Percentiles rank a stretch among this genome's conserved stretches.
phyloP scores from a whole-genome alignment of 1,140 invertebrate species.

The Drosophila watanabei region DNA sequence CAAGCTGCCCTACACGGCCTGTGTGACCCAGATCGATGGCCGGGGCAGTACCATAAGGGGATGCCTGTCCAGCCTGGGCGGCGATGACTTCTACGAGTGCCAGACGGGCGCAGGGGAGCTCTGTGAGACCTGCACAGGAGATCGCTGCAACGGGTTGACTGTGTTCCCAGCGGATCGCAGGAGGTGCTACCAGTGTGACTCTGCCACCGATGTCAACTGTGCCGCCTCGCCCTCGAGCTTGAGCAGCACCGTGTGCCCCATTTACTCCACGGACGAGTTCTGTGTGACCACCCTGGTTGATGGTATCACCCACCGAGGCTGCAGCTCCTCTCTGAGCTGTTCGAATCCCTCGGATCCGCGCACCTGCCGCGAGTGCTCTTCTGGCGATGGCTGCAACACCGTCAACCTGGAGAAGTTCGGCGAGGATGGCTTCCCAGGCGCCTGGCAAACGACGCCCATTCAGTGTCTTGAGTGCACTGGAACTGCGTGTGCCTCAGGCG shows the following conservation, averaged over 20 bases:
- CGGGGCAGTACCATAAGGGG: conserved; percentile 62
- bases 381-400: conserved; percentile 64
- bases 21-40: conserved; percentile 60
- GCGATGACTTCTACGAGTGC: conserved; percentile 60
- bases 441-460: conserved; percentile 70
- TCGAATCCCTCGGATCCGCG: conserved; percentile 50
- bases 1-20: conserved; percentile 66
- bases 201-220: conserved; percentile 38
- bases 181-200: conserved; percentile 71
- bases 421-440: conserved; percentile 65
- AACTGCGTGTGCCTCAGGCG: conserved; percentile 31
- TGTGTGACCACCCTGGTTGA: conserved; percentile 66
- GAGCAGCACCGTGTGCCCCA: conserved; percentile 60
- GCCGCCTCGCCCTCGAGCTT: conserved; percentile 52
- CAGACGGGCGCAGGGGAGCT: conserved; percentile 43
- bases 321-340: conserved; percentile 63
- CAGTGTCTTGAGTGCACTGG: conserved; percentile 56
- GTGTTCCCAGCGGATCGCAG: conserved; percentile 61
- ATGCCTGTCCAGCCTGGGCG: conserved; percentile 53
- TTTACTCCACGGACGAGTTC: conserved; percentile 57
- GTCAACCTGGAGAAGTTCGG: conserved; percentile 50
- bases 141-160: conserved; percentile 65
- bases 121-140: conserved; percentile 62
- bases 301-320: conserved; percentile 69
- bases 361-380: conserved; percentile 66